Conservation (phyloP, 2,113 vertebrate genomes). For the Amphiprion percula region DNA sequence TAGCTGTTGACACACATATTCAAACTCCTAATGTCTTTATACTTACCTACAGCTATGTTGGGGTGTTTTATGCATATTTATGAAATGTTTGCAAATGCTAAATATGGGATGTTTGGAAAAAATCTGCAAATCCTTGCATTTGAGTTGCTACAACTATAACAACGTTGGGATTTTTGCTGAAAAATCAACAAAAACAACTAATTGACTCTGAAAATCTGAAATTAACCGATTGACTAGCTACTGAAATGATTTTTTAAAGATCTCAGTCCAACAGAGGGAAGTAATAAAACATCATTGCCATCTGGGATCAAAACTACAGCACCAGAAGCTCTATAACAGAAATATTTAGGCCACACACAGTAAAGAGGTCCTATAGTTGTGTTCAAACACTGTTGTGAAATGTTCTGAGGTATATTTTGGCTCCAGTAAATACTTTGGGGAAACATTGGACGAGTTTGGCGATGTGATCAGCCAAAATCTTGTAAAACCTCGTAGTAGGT, state of each 20-base stretch:
- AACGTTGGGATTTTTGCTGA: no score
- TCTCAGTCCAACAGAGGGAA: background rate
- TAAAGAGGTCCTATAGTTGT: conserved; percentile 7
- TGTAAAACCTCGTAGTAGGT: conserved; percentile 54
- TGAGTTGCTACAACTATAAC: no score
- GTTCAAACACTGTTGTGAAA: conserved; percentile 28
- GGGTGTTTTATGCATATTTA: background rate
- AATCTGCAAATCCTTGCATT: no score
- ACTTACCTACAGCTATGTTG: background rate
- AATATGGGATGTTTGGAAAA: no score
- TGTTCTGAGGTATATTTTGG: conserved; percentile 22
- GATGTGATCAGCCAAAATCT: conserved; percentile 47
- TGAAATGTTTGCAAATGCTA: no score
- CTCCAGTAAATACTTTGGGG: conserved; percentile 25
- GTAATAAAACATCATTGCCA: background rate
- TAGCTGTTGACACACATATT: no score
- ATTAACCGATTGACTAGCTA: background rate
- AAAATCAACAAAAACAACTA: no score
- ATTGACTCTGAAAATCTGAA: background rate
- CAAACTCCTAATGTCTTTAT: background rate
- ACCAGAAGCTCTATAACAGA: conserved; percentile 18
- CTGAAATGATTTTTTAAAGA: background rate
- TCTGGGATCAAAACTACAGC: conserved; percentile 15
- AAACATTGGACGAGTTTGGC: conserved; percentile 33
- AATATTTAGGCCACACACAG: conserved; percentile 15